Evolutionary conservation across 2,797 vertebrate species (phyloP).

Genomic region (Synaphobranchus kaupii): DNA sequence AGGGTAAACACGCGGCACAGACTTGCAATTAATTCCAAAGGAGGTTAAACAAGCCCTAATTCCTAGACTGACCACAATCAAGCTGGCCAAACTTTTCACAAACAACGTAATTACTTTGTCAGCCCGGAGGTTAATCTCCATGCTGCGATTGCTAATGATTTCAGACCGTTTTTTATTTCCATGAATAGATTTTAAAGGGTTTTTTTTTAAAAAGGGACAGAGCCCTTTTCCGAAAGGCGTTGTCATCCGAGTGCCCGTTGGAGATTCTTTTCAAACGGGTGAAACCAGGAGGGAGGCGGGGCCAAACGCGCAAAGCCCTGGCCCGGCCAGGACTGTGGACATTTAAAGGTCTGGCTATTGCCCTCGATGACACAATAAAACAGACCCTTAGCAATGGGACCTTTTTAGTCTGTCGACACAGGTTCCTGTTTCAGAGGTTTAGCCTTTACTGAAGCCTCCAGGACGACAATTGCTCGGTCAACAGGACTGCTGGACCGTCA

Average conservation of each 20-base stretch:
- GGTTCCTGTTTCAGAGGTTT: slow-evolving; percentile 64
- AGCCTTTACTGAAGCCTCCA: slow-evolving; percentile 65
- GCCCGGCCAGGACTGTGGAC: slow-evolving; percentile 51
- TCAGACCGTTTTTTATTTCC: slow-evolving; percentile 28
- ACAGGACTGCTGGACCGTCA: slow-evolving; percentile 52
- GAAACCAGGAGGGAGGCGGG: slow-evolving; percentile 43
- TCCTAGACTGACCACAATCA: slow-evolving; percentile 53
- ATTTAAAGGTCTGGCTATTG: slow-evolving; percentile 64
- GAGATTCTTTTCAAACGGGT: slow-evolving; percentile 12
- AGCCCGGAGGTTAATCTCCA: slow-evolving; percentile 34
- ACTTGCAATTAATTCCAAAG: slow-evolving; percentile 61
- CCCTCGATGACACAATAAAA: slow-evolving; percentile 57
- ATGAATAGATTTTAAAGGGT: not conserved
- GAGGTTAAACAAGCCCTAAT: slow-evolving; percentile 55
- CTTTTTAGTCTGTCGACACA: slow-evolving; percentile 57
- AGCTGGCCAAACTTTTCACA: slow-evolving; percentile 47
- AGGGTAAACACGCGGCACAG: slow-evolving; percentile 53
- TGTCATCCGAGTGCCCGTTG: not conserved
- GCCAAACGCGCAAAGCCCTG: slow-evolving; percentile 50
- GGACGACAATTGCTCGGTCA: slow-evolving; percentile 53
- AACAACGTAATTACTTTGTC: slow-evolving; percentile 53
- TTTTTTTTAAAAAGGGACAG: not conserved
- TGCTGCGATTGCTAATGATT: slow-evolving; percentile 43
- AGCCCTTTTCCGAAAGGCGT: not conserved
- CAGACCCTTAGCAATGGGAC: slow-evolving; percentile 63